Conservation (phyloP, 2,888 invertebrate genomes). For the Oscheius sp. region DNA sequence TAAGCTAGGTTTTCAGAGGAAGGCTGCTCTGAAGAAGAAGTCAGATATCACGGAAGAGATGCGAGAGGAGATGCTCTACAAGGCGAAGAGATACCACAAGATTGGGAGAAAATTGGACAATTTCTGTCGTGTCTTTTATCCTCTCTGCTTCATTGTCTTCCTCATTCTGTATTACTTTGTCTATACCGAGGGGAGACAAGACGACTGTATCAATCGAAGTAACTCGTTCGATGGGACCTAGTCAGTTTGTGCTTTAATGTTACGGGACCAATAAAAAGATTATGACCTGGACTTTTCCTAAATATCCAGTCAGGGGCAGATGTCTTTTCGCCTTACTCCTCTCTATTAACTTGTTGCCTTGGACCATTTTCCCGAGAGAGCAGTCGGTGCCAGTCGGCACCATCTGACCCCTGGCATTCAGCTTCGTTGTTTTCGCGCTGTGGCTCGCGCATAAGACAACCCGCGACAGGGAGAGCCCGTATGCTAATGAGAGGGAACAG, state of each 20-base stretch:
- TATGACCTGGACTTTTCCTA: background rate
- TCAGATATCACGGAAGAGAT: constrained; percentile 69
- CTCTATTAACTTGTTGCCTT: background rate
- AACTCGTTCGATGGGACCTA: constrained; percentile 12
- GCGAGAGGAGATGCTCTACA: constrained; percentile 63
- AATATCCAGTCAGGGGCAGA: constrained; percentile 5
- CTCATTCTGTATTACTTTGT: constrained; percentile 73
- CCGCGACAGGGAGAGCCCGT: constrained; percentile 26
- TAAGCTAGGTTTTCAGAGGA: constrained; percentile 44
- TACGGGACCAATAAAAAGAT: constrained; percentile 12
- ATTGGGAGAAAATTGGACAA: constrained; percentile 69
- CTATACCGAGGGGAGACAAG: constrained; percentile 71
- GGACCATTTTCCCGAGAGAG: background rate
- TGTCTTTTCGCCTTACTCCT: background rate
- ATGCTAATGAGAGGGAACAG: constrained; percentile 36
- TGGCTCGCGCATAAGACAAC: constrained; percentile 1
- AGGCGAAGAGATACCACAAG: constrained; percentile 71
- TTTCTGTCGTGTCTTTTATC: constrained; percentile 72
- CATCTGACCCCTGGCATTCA: constrained; percentile 26
- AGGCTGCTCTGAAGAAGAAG: constrained; percentile 68
- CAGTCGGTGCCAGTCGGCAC: background rate
- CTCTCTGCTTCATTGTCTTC: constrained; percentile 70
- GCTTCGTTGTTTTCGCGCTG: constrained; percentile 31
- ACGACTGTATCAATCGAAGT: constrained; percentile 40
- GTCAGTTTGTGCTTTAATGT: constrained; percentile 4